phyloP scores from a whole-genome alignment of 2,888 invertebrate species.

The Folsomia candida region DNA sequence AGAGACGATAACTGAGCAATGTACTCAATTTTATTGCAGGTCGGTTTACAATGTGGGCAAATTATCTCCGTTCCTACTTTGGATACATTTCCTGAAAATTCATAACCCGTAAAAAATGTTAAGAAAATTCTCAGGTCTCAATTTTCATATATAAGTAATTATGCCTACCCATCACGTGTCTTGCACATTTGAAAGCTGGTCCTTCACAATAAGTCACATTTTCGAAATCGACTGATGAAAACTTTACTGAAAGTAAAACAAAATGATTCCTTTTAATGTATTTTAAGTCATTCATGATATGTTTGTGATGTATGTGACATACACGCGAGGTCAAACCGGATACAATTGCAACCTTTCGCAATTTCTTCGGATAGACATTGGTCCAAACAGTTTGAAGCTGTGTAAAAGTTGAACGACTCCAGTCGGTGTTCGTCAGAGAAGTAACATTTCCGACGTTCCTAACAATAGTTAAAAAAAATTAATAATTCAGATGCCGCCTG shows the following conservation, averaged over 20 bases:
- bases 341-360: neutral
- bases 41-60: neutral
- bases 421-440: neutral
- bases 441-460: neutral
- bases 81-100: neutral
- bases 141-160: neutral
- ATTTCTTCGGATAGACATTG: neutral
- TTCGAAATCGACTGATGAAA: too few species aligned
- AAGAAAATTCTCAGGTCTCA: too few species aligned
- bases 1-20: neutral
- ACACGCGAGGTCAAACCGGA: neutral
- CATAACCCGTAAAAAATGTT: neutral
- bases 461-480: neutral
- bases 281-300: too few species aligned
- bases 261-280: too few species aligned
- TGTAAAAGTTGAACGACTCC: neutral
- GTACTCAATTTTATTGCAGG: neutral
- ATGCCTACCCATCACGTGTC: neutral
- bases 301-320: neutral
- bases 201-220: conserved; percentile 1
- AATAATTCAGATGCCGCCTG: too few species aligned
- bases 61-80: neutral
- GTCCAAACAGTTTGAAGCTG: neutral
- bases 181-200: neutral
- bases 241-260: too few species aligned